These are phyloP conservation scores for Melanostoma mellinum DNA, from an alignment of 2,888 invertebrate genomes.

Conservation along the genomic window DNA sequence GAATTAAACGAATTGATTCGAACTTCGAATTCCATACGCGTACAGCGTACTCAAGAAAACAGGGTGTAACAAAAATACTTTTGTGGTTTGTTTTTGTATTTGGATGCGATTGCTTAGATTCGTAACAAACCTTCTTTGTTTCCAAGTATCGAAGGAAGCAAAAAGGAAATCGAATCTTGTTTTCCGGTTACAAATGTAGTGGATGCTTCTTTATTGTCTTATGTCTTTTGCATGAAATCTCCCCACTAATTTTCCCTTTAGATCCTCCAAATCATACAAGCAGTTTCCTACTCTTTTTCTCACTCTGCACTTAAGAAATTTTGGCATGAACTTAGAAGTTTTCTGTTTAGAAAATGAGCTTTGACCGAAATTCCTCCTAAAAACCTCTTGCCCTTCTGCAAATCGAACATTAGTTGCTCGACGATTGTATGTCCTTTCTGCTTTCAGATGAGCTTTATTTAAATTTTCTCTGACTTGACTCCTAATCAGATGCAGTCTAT, in stretches of 20 bases:
- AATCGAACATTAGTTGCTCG: not conserved
- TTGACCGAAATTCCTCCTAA: not conserved
- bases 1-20: too few relatives aligned
- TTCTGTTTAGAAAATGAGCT: conserved; percentile 1
- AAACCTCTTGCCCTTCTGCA: not conserved
- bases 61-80: too few relatives aligned
- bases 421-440: conserved; percentile 2
- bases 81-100: too few relatives aligned
- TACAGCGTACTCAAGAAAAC: too few relatives aligned
- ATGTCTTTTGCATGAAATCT: conserved; percentile 9
- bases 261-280: conserved; percentile 7
- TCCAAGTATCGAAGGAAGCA: not conserved
- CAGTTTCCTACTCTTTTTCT: conserved; percentile 5
- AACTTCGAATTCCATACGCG: too few relatives aligned
- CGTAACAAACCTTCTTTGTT: too few relatives aligned
- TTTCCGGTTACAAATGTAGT: too few relatives aligned
- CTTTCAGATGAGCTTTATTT: not conserved
- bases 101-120: too few relatives aligned
- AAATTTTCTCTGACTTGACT: not conserved
- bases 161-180: conserved; percentile 8
- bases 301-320: conserved; percentile 9
- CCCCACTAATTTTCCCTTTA: conserved; percentile 9
- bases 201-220: not conserved
- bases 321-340: conserved; percentile 5
- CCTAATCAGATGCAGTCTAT: not conserved